Conservation (phyloP, 2,888 invertebrate genomes). For the Amiota minor region DNA sequence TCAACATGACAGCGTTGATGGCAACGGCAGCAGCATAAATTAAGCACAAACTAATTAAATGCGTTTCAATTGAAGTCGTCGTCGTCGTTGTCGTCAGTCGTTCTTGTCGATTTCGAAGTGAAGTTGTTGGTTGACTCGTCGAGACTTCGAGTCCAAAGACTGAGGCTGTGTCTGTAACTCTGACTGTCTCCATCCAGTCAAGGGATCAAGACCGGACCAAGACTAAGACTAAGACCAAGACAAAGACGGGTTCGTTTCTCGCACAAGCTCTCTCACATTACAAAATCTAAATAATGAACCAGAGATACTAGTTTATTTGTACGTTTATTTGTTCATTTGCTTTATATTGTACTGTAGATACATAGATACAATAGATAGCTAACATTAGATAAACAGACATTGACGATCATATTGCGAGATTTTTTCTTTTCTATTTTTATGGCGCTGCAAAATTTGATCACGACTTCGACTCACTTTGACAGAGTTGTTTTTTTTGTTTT, state of each 20-base stretch:
- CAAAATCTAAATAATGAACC: slow-evolving; percentile 24
- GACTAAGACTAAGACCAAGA: too few species aligned
- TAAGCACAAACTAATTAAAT: slow-evolving; percentile 61
- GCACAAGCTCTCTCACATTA: slow-evolving; percentile 13
- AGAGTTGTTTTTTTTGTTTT: not conserved
- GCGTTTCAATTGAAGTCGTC: slow-evolving; percentile 57
- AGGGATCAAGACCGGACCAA: not conserved
- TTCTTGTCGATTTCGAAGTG: slow-evolving; percentile 1
- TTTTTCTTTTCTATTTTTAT: not conserved
- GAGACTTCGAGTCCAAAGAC: not conserved
- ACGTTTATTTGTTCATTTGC: not conserved
- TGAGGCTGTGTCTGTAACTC: slow-evolving; percentile 9
- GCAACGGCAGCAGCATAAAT: slow-evolving; percentile 52
- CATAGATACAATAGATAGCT: slow-evolving; percentile 16
- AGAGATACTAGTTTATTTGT: not conserved
- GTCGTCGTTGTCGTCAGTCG: slow-evolving; percentile 17
- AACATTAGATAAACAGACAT: slow-evolving; percentile 21
- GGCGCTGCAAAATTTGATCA: slow-evolving; percentile 16
- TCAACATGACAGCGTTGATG: slow-evolving; percentile 45
- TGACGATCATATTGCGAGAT: slow-evolving; percentile 23
- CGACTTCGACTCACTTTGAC: slow-evolving; percentile 7
- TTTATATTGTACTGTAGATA: slow-evolving; percentile 1
- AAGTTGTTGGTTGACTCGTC: not conserved
- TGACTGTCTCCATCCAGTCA: not conserved
- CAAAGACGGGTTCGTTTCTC: not conserved